A percentile compares a stretch with the other conserved stretches of the same genome.
These are phyloP conservation scores for Campoletis sonorensis DNA, from an alignment of 1,140 invertebrate genomes.

Conservation along the genomic window DNA sequence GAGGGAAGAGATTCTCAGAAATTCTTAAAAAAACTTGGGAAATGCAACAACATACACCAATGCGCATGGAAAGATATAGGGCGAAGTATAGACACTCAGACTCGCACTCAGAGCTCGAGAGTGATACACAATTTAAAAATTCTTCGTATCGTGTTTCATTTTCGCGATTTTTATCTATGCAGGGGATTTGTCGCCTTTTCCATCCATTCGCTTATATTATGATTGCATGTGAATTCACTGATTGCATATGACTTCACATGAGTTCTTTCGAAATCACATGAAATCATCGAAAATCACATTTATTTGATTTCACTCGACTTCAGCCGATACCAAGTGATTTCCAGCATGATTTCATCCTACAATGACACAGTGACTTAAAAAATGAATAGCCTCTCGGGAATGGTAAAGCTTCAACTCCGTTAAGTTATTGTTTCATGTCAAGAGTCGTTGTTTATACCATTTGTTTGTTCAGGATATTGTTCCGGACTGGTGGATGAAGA, in stretches of 20 bases:
- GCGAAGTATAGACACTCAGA: not conserved
- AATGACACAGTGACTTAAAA: not conserved
- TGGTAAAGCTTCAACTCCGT: too few species aligned
- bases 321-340: not conserved
- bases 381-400: constrained; percentile 12
- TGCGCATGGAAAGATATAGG: not conserved
- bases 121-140: not conserved
- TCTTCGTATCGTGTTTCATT: not conserved
- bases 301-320: not conserved
- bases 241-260: not conserved
- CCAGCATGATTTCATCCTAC: constrained; percentile 14
- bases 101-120: too few species aligned
- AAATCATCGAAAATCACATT: not conserved
- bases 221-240: not conserved
- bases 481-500: too few species aligned
- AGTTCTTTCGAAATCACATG: not conserved
- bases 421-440: too few species aligned
- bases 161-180: not conserved
- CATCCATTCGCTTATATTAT: not conserved
- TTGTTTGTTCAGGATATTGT: too few species aligned
- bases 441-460: too few species aligned
- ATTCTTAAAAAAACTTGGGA: not conserved
- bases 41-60: not conserved
- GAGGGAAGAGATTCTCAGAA: not conserved
- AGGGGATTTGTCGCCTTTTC: not conserved